phyloP scores from a whole-genome alignment of 2,797 vertebrate species.

The Tarsius wallacei region DNA sequence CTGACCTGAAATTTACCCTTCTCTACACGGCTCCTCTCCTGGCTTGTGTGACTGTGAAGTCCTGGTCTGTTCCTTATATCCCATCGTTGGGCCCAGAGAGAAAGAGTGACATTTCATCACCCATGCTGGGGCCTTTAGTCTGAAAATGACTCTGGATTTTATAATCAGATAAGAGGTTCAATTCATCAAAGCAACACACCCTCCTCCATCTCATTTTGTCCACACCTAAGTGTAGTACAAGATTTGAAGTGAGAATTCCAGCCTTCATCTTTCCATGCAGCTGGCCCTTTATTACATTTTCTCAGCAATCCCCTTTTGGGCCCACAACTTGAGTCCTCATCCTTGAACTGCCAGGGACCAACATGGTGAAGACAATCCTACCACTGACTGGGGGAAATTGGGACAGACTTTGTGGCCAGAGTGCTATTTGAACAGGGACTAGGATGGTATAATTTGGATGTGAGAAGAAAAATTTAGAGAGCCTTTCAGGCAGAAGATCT shows the following conservation, averaged over 20 bases:
- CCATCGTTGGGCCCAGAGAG: neutral
- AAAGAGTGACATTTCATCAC: neutral
- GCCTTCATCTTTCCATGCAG: rapidly evolving
- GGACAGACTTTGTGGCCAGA: neutral
- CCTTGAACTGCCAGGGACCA: neutral
- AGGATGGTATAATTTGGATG: neutral
- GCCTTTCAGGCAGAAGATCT: neutral
- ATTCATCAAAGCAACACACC: neutral
- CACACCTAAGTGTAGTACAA: neutral
- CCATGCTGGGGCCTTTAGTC: neutral
- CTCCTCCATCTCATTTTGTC: neutral
- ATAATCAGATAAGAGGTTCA: neutral
- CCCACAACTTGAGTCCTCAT: neutral
- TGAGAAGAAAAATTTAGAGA: neutral
- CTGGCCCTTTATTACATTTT: neutral
- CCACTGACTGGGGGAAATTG: neutral
- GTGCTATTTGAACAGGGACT: neutral
- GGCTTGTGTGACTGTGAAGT: neutral
- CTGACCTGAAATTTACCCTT: neutral
- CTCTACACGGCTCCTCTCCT: neutral
- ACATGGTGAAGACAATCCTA: neutral
- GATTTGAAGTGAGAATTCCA: neutral
- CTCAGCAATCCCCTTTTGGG: neutral
- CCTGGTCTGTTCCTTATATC: no score
- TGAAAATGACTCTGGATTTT: neutral